Evolutionary conservation across 2,113 vertebrate genomes (phyloP).

Genomic region (Typhlomys cinereus): DNA sequence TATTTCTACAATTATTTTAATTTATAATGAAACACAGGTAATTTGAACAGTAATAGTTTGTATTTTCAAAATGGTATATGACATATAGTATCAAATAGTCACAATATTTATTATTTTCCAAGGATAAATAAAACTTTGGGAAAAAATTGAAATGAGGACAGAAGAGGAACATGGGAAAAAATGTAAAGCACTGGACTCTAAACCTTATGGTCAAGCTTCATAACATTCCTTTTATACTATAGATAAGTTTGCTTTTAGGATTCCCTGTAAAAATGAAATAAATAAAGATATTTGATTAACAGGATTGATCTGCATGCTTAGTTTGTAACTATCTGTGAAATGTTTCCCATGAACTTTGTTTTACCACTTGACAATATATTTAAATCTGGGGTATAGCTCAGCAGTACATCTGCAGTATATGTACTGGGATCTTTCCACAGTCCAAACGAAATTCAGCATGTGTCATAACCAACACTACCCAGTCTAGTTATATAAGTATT

Average conservation of each 20-base stretch:
- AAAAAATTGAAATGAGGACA: not conserved
- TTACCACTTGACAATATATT: not conserved
- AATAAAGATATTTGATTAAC: not conserved
- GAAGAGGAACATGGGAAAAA: not conserved
- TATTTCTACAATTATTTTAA: not conserved
- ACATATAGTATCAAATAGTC: not conserved
- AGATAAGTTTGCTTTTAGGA: not conserved
- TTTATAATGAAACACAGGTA: not conserved
- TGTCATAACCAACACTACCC: not conserved
- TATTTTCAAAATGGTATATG: not conserved
- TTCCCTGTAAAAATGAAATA: not conserved
- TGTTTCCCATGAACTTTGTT: not conserved
- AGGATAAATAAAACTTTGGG: not conserved
- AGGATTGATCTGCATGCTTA: not conserved
- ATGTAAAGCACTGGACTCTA: not conserved
- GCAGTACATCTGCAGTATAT: no score
- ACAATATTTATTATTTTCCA: not conserved
- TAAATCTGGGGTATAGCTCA: not conserved
- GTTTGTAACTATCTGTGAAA: not conserved
- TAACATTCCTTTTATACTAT: not conserved
- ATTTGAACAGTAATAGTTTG: not conserved
- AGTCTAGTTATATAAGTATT: not conserved
- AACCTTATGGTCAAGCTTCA: not conserved
- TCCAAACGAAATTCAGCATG: not conserved
- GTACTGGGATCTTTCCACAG: not conserved